phyloP scores from a whole-genome alignment of 2,113 vertebrate genomes.

The Tetrao urogallus region DNA sequence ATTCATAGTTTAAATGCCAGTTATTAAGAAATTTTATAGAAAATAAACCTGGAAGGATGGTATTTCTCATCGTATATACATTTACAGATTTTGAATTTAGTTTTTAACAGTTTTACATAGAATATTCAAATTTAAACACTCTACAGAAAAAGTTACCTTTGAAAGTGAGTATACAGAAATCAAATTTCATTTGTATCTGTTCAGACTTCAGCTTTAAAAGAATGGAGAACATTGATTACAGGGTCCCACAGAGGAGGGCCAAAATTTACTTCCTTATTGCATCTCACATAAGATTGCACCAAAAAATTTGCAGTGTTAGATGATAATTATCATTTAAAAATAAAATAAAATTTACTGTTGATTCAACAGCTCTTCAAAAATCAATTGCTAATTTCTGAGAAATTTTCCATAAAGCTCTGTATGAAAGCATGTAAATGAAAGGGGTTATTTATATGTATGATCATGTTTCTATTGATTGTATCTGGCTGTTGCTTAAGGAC shows the following conservation, averaged over 20 bases:
- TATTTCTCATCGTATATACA: not conserved
- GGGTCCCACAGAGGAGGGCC: not conserved
- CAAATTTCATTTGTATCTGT: not conserved
- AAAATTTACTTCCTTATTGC: not conserved
- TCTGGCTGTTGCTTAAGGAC: not conserved
- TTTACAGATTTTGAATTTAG: not conserved
- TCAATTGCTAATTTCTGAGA: not conserved
- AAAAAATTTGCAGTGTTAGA: not conserved
- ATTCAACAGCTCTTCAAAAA: not conserved
- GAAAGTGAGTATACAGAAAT: not conserved
- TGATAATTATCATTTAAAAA: not conserved
- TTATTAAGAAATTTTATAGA: conserved; percentile 40
- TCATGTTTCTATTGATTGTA: not conserved
- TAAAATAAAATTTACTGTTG: not conserved
- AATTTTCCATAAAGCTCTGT: not conserved
- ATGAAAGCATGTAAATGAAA: not conserved
- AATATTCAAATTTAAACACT: not conserved
- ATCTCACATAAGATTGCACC: not conserved
- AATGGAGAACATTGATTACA: not conserved
- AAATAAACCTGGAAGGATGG: not conserved
- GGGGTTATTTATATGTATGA: not conserved
- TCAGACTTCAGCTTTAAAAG: not conserved
- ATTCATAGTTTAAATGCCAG: conserved; percentile 7
- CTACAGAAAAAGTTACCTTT: not conserved
- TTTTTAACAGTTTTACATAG: not conserved